Evolutionary conservation across 2,888 invertebrate genomes (phyloP), one percentile per base, ranked within the genome.

Genomic region (Amblyteles armatorius): DNA sequence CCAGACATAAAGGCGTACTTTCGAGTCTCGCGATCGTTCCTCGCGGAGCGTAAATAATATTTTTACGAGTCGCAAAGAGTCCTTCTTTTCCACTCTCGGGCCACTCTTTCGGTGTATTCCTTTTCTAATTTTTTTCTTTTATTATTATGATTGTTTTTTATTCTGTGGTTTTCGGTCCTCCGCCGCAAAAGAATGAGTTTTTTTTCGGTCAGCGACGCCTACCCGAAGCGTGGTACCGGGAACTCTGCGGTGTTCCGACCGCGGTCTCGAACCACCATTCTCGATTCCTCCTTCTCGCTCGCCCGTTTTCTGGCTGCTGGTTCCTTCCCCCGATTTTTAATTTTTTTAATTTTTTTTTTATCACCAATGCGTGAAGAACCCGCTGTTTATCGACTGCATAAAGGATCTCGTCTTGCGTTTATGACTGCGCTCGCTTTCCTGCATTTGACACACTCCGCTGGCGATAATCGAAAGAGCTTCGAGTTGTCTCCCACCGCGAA

Each of bases 241-340:
- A 90, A 90, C 87, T 89, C 88, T 86, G 86, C 86, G 89, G 88
- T 88, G 88, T 87, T 88, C 82, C 85, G 44, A 71, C 84, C 78
- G 83, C 83, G 86, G 85, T 85, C 82, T 71, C 65, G 73, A 68
- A 73, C 65, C 79, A 63, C 82, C 68, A n/a, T 52, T 74, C 78
- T 57, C 50, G 13, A 16, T 68, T 22, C 69, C 52, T 44, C 77
- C 73, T 36, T 79, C 52, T 65, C 40, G n/a, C 77, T 65, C 77
- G 29, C 26, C 33, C 72, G 77, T 65, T 72, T 72, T 79, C 72
- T 52, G 63, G 22, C 48, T 55, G 60, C 11, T 26, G 50, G 67
- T 67, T 36, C 36, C 52, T 55, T 55, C 29, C n/a, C 44, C 44
- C 44, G 16, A 40, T 33, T 16, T 60, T 48, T 26, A 3, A n/a